Base-by-base conservation (phyloP, 2,888 invertebrate species). In the Leptothorax acervorum region DNA sequence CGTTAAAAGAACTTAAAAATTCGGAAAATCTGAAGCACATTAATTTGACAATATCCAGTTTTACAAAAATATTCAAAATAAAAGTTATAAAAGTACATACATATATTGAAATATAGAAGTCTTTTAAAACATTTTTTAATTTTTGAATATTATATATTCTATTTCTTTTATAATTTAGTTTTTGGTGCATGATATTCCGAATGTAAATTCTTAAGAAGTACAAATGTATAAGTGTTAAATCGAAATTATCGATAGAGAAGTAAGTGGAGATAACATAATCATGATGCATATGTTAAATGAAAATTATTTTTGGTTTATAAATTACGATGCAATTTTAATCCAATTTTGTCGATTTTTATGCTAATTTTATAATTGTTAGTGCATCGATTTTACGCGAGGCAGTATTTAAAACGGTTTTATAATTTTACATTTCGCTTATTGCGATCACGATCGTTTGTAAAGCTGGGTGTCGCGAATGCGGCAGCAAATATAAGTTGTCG, bases 251-350 rank as follows among this genome's bases (percentile, higher is more conserved):
- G 42, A 31, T 11, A 31, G n/a, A 28, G 28, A 57, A 62, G 35
- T 45, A 57, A 55, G n/a, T 18, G 28, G 28, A 42, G 42, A 31
- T 45, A 55, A 78, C 9, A 6, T n/a, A 57, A 28, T 65, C 45
- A n/a, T 28, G 9, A 23, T 45, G 23, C 28, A 35, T 15, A 15
- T 28, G 11, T 31, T 15, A 28, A 78, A 78, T 70, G 23, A 55
- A 70, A 78, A 70, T 78, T 78, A 39, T 31, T 15, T 55, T n/a
- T 9, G 9, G 6, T 28, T 66, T 39, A 45, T 55, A 66, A 78
- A 66, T n/a, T 42, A 23, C 11, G 35, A 65, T 42, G n/a, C 9
- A 39, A 3, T 55, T 68, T 68, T 68, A n/a, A 76, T 68, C 3
- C 9, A 55, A 28, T 42, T n/a, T 55, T 45, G 31, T 68, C 3